phyloP scores from a whole-genome alignment of 2,888 invertebrate genomes.

The Encarsia formosa region DNA sequence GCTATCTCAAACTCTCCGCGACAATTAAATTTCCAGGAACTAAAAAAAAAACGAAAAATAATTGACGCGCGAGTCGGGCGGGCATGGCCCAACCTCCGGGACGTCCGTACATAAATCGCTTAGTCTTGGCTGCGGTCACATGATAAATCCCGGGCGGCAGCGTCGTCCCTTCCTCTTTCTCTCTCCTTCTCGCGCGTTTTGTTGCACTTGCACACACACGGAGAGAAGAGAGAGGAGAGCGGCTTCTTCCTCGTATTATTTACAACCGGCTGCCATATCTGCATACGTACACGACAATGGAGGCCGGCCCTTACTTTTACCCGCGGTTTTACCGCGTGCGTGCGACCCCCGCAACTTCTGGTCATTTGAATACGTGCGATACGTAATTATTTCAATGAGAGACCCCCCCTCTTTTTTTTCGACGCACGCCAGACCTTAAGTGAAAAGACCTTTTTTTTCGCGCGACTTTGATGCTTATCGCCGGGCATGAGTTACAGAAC shows the following conservation, averaged over 20 bases:
- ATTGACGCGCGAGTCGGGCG: slow-evolving; percentile 11
- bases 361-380: neutral
- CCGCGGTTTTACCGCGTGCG: neutral
- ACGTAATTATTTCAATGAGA: neutral
- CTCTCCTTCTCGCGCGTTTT: neutral
- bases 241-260: neutral
- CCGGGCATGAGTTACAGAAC: no score
- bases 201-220: neutral
- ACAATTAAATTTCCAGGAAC: slow-evolving; percentile 6
- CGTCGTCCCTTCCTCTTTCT: neutral
- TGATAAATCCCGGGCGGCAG: slow-evolving; percentile 17
- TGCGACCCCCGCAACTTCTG: neutral
- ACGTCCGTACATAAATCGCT: slow-evolving; percentile 13
- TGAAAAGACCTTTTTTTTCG: neutral
- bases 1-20: slow-evolving; percentile 3
- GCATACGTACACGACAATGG: neutral
- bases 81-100: slow-evolving; percentile 13
- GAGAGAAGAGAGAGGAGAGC: neutral
- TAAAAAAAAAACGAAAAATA: slow-evolving; percentile 6
- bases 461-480: neutral
- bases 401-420: no score
- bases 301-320: neutral
- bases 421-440: neutral
- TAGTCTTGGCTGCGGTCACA: slow-evolving; percentile 13
- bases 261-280: neutral